phyloP scores from a whole-genome alignment of 2,797 vertebrate species.

The Coregonus sp. region DNA sequence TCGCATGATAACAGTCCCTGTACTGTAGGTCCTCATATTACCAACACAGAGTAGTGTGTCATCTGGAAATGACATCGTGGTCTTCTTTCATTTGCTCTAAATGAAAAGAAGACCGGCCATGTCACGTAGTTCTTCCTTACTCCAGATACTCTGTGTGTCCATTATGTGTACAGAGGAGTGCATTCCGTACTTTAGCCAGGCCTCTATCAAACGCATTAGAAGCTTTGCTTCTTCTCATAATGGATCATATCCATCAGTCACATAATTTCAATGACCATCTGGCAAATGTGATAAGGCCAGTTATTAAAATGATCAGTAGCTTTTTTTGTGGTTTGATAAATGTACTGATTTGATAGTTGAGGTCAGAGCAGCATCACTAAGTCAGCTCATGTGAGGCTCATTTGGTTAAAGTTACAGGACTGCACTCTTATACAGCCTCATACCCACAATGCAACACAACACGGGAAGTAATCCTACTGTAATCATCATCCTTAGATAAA shows the following conservation, averaged over 20 bases:
- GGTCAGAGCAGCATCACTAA: not conserved
- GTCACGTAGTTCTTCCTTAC: conserved; percentile 81
- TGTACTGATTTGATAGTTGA: not conserved
- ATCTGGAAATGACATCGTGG: conserved; percentile 73
- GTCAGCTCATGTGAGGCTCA: conserved; percentile 1
- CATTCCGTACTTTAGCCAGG: conserved; percentile 78
- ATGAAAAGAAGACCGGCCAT: conserved; percentile 79
- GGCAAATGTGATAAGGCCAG: not conserved
- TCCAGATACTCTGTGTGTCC: conserved; percentile 69
- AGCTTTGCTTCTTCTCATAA: not conserved
- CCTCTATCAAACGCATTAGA: not conserved
- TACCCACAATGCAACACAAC: conserved; percentile 76
- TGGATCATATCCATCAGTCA: not conserved
- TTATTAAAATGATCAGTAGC: conserved; percentile 1
- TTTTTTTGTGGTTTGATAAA: not conserved
- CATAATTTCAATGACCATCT: not conserved
- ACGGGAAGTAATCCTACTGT: conserved; percentile 44
- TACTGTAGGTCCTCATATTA: conserved; percentile 10
- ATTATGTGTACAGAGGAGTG: conserved; percentile 73
- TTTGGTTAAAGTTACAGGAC: conserved; percentile 80
- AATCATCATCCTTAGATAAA: conserved; percentile 53
- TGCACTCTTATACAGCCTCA: conserved; percentile 79
- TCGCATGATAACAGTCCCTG: conserved; percentile 25
- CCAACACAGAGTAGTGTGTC: conserved; percentile 16
- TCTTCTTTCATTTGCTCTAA: conserved; percentile 72